These are phyloP conservation scores for Sinosuthora webbiana DNA, from an alignment of 2,113 vertebrate species.

Conservation along the genomic window DNA sequence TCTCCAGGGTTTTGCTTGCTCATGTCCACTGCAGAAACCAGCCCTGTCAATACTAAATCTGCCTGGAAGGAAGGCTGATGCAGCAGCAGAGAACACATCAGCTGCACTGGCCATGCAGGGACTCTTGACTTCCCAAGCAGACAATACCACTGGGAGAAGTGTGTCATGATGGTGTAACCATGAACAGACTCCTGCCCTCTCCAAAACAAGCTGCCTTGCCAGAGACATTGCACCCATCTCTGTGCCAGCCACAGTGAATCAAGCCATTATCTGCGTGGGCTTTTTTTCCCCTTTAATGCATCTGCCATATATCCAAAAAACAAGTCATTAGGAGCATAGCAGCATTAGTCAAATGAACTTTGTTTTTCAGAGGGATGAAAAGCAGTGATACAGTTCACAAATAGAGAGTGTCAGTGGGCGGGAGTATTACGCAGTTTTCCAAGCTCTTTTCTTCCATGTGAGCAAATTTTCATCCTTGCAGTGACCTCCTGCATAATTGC, in stretches of 20 bases:
- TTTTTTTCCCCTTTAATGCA: neutral
- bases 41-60: neutral
- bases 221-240: neutral
- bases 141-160: neutral
- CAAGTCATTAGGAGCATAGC: neutral
- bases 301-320: neutral
- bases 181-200: neutral
- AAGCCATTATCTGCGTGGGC: neutral
- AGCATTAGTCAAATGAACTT: neutral
- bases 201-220: neutral
- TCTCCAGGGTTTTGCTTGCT: neutral
- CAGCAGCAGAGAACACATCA: neutral
- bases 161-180: fast-evolving
- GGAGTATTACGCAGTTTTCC: neutral
- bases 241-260: neutral
- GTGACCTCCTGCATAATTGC: neutral
- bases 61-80: neutral
- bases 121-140: neutral
- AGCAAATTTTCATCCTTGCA: neutral
- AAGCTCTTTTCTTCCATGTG: neutral
- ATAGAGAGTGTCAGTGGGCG: neutral
- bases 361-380: neutral
- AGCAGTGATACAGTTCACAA: neutral
- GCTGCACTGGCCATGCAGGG: neutral
- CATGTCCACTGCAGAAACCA: neutral